These are phyloP conservation scores for Zaprionus nigranus DNA, from an alignment of 1,140 invertebrate genomes.

Conservation along the genomic window DNA sequence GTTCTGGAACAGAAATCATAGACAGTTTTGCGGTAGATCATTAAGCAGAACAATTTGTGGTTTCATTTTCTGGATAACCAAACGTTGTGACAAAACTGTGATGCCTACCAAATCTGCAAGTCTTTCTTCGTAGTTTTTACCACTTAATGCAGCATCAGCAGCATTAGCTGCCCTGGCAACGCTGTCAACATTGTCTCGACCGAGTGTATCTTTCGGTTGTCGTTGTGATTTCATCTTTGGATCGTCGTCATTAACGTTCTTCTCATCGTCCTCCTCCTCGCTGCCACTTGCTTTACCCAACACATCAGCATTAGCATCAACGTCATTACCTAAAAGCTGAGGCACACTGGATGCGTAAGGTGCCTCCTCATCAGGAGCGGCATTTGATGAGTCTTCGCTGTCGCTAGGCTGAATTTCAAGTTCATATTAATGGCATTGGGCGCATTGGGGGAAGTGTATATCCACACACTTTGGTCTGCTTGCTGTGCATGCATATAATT, in stretches of 20 bases:
- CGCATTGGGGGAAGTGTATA: constrained; percentile 9
- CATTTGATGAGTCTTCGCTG: constrained; percentile 72
- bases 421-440: constrained; percentile 55
- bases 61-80: constrained; percentile 59
- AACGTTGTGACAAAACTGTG: constrained; percentile 49
- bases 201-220: constrained; percentile 10
- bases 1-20: too few species aligned
- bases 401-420: constrained; percentile 81
- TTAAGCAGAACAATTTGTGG: neutral
- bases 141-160: constrained; percentile 55
- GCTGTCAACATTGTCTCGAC: neutral
- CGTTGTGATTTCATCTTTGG: neutral
- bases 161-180: constrained; percentile 36
- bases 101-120: constrained; percentile 82
- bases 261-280: constrained; percentile 15
- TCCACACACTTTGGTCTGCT: constrained; percentile 19
- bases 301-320: constrained; percentile 25
- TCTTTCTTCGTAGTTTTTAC: constrained; percentile 84
- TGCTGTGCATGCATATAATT: constrained; percentile 22
- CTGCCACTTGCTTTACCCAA: constrained; percentile 50
- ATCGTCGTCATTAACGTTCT: constrained; percentile 2
- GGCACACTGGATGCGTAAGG: constrained; percentile 16
- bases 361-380: constrained; percentile 38
- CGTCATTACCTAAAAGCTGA: constrained; percentile 70
- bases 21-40: too few species aligned